Base-by-base conservation (phyloP, 2,888 invertebrate genomes). In the Tanytarsus gracilentus region DNA sequence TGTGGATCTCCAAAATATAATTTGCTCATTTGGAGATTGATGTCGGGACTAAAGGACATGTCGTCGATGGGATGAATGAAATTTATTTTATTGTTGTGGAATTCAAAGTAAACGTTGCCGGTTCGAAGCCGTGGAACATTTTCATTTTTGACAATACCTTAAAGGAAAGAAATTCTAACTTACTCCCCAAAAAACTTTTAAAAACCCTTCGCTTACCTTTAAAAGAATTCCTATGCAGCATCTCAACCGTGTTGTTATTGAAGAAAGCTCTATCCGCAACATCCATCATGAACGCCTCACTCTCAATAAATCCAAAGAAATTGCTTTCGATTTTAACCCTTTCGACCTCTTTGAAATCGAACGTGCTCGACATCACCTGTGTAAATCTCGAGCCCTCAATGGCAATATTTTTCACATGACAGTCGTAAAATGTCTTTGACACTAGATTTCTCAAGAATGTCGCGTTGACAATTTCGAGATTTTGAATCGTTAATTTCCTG, bases 401-500 rank as follows among this genome's bases (percentile, higher is more conserved):
- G 65, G 77, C 75, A 64, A 89, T 80, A 61, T 79, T 76, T 66
- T 83, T 77, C 56, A 77, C 77, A 36, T 83, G 84, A 52, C 89
- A 75, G 66, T 89, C 87, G 61, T 85, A 85, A 69, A 88, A 79
- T 61, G 83, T 79, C 63, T 85, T 78, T 65, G 87, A 86, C 4
- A 86, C 86, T 62, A 88, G 70, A 55, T 74, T 69, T 1, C 75
- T 76, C 26, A 75, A 72, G 50, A 86, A 78, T 9, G 68, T 72
- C 21, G 84, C 81, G 3, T 84, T 82, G 40, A 77, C 76, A 55
- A 90, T 71, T 64, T 80, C 75, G 63, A 90, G 77, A 64, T 80
- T 79, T 30, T 79, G 78, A 0, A 85, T 80, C 25, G 82, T 79
- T 68, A 90, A 87, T 72, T 87, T 87, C 68, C 88, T 90, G 67